These are phyloP conservation scores for Romanogobio albipinnatus DNA, from an alignment of 2,113 vertebrate species.

Conservation along the genomic window DNA sequence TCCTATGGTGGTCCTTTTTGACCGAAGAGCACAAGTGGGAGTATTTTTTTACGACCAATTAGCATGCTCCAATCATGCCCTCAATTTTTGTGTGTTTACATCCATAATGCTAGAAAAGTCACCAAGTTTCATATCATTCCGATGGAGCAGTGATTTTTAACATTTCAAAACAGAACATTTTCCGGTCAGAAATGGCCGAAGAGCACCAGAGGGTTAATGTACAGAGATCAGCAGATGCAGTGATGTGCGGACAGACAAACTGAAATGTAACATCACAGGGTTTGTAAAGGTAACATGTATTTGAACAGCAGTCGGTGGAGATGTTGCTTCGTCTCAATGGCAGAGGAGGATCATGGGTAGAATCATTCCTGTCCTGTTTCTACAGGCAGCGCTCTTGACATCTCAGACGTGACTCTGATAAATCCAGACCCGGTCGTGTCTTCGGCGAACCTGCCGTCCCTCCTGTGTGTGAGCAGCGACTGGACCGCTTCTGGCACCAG, in stretches of 20 bases:
- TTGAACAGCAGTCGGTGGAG: not conserved
- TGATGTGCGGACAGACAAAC: not conserved
- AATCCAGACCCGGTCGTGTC: slow-evolving; percentile 85
- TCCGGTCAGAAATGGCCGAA: no score
- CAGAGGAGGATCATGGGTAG: no score
- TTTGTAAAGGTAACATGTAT: not conserved
- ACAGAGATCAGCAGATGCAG: not conserved
- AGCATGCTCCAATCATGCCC: no score
- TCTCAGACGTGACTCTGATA: slow-evolving; percentile 83
- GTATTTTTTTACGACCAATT: no score
- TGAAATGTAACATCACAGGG: not conserved
- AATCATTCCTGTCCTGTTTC: not conserved
- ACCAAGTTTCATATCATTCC: no score
- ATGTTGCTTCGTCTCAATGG: no score
- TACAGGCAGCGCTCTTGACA: slow-evolving; percentile 75
- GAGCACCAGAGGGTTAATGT: not conserved
- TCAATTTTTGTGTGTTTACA: no score
- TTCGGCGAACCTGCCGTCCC: slow-evolving; percentile 75
- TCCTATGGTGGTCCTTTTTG: no score
- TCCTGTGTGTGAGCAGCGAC: slow-evolving; percentile 83
- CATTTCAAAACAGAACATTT: no score
- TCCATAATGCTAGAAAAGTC: no score
- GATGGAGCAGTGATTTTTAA: no score
- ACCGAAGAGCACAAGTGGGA: no score
- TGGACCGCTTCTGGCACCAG: slow-evolving; percentile 75